A percentile compares a stretch with the other conserved stretches of the same genome.
Conservation (phyloP, 2,797 vertebrate genomes). For the Thalassophryne amazonica region DNA sequence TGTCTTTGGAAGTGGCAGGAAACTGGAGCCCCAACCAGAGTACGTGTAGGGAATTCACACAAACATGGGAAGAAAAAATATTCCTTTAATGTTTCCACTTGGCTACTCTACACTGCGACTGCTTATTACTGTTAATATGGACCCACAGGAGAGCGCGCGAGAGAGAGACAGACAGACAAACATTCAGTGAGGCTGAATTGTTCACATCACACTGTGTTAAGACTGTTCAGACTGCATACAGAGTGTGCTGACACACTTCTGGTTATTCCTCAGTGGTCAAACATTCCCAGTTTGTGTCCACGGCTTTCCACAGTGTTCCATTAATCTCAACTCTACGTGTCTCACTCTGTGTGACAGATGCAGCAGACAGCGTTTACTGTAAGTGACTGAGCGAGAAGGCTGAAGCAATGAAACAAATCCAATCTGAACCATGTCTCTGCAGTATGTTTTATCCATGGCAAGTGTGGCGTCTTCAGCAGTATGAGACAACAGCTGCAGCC, state of each 20-base stretch:
- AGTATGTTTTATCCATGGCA: not conserved
- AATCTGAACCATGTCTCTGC: slow-evolving; percentile 1
- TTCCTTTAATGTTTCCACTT: slow-evolving; percentile 48
- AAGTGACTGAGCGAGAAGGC: slow-evolving; percentile 32
- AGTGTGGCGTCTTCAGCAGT: no score
- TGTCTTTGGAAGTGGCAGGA: no score
- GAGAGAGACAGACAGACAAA: not conserved
- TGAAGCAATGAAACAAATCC: slow-evolving; percentile 24
- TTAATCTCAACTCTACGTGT: slow-evolving; percentile 30
- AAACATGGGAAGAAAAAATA: slow-evolving; percentile 54
- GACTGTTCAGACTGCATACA: not conserved
- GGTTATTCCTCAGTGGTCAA: slow-evolving; percentile 10
- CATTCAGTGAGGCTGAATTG: slow-evolving; percentile 10
- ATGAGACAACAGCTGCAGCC: no score
- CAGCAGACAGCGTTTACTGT: slow-evolving; percentile 18
- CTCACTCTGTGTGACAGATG: slow-evolving; percentile 39
- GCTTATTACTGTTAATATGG: slow-evolving; percentile 12
- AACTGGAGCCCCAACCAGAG: no score
- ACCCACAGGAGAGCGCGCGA: slow-evolving; percentile 20
- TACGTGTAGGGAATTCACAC: slow-evolving; percentile 31
- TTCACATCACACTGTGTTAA: slow-evolving; percentile 11
- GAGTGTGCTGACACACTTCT: not conserved
- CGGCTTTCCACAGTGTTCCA: not conserved
- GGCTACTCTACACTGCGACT: slow-evolving; percentile 6
- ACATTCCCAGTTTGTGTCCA: not conserved